Percentiles rank a stretch among this genome's conserved stretches.
phyloP scores from a whole-genome alignment of 37 sponge, comb jelly and placozoan genomes.

The Halichondria panicea region DNA sequence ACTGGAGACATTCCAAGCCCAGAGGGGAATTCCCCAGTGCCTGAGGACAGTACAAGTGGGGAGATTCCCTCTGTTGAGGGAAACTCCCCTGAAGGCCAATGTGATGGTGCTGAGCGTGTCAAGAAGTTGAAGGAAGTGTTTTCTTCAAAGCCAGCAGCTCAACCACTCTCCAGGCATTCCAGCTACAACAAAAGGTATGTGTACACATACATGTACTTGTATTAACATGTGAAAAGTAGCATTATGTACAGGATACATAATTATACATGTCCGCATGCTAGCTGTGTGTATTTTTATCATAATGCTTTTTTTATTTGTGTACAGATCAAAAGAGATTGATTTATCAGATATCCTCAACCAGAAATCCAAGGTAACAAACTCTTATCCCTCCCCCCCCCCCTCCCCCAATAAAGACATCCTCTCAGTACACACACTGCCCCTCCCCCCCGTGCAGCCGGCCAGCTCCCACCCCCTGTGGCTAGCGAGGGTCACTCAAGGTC shows the following conservation, averaged over 20 bases:
- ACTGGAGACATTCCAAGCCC: background rate
- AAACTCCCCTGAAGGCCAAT: background rate
- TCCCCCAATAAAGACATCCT: background rate
- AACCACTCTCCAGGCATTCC: background rate
- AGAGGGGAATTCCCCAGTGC: background rate
- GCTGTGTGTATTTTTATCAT: too few relatives aligned
- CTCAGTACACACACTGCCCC: background rate
- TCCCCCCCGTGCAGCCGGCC: background rate
- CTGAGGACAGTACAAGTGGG: background rate
- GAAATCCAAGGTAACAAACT: background rate
- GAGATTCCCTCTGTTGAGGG: background rate
- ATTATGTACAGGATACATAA: too few relatives aligned
- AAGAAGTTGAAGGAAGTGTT: background rate
- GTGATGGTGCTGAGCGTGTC: conserved; percentile 15
- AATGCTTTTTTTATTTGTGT: background rate
- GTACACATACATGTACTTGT: background rate
- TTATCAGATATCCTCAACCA: conserved; percentile 10
- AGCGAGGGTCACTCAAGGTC: conserved; percentile 46
- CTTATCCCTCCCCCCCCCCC: background rate
- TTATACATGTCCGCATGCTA: too few relatives aligned
- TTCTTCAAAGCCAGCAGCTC: background rate
- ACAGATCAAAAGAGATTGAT: conserved; percentile 38
- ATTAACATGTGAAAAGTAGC: background rate
- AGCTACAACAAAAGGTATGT: background rate
- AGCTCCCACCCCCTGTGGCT: conserved; percentile 56